These are phyloP conservation scores for Casuarius casuarius DNA, from an alignment of 2,113 vertebrate species.

Conservation along the genomic window DNA sequence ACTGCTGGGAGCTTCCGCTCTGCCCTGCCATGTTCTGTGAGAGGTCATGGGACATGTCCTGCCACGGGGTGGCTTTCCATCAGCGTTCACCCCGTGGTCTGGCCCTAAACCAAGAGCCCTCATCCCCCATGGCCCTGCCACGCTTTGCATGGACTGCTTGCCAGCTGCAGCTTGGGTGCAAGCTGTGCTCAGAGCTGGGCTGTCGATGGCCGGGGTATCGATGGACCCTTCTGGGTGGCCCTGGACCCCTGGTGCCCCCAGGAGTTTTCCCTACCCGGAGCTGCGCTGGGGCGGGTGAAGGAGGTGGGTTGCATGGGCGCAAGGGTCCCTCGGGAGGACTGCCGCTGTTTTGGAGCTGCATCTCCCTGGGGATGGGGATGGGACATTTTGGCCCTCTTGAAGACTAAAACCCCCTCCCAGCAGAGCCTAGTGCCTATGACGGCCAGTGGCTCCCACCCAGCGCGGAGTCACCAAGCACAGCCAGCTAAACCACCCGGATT, in stretches of 20 bases:
- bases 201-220: not conserved
- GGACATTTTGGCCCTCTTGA: not conserved
- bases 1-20: no score
- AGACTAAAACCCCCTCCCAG: not conserved
- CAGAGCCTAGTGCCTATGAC: not conserved
- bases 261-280: not conserved
- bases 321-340: not conserved
- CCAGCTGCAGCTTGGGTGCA: not conserved
- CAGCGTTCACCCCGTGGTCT: not conserved
- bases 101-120: not conserved
- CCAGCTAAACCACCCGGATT: not conserved
- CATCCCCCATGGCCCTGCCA: not conserved
- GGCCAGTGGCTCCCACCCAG: accelerated
- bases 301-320: not conserved
- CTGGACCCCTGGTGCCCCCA: not conserved
- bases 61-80: not conserved
- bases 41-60: not conserved
- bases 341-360: not conserved
- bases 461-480: accelerated
- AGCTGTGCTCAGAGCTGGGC: not conserved
- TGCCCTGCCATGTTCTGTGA: no score
- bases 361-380: not conserved
- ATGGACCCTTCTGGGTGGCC: not conserved
- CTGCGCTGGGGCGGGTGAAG: not conserved
- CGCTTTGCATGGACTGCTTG: not conserved